A percentile compares a stretch with the other conserved stretches of the same genome.
Conservation (phyloP, 2,113 vertebrate species). For the Entomyzon cyanotis region DNA sequence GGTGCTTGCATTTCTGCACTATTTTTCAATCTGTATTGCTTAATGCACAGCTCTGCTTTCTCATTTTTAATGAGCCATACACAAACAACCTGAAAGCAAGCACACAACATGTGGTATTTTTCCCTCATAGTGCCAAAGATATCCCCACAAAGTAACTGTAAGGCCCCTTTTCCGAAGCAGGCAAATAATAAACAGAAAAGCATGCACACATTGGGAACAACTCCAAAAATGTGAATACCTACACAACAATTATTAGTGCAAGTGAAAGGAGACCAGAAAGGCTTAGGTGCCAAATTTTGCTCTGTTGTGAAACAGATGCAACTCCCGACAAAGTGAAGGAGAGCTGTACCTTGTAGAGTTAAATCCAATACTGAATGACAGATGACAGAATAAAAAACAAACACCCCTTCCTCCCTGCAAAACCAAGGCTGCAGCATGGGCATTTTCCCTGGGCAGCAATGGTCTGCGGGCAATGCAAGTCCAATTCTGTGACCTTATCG, state of each 20-base stretch:
- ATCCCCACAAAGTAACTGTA: neutral
- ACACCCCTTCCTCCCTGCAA: neutral
- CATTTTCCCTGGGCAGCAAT: neutral
- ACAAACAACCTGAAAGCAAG: neutral
- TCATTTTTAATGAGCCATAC: neutral
- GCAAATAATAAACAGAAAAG: neutral
- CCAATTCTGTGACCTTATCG: fast-evolving
- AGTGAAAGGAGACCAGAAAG: neutral
- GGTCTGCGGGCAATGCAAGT: neutral
- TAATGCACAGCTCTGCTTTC: neutral
- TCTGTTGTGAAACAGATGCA: neutral
- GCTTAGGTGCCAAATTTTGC: neutral
- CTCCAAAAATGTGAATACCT: neutral
- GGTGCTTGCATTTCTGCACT: neutral
- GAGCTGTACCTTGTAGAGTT: neutral
- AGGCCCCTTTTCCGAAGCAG: neutral
- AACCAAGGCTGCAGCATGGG: neutral
- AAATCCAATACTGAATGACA: neutral
- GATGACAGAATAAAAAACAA: neutral
- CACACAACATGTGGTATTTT: neutral
- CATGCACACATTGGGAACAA: neutral
- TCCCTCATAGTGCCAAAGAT: neutral
- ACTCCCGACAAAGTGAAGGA: neutral
- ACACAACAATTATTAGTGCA: neutral
- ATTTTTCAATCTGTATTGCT: neutral